phyloP scores from a whole-genome alignment of 1,140 invertebrate species.

The Cydia strobilella region DNA sequence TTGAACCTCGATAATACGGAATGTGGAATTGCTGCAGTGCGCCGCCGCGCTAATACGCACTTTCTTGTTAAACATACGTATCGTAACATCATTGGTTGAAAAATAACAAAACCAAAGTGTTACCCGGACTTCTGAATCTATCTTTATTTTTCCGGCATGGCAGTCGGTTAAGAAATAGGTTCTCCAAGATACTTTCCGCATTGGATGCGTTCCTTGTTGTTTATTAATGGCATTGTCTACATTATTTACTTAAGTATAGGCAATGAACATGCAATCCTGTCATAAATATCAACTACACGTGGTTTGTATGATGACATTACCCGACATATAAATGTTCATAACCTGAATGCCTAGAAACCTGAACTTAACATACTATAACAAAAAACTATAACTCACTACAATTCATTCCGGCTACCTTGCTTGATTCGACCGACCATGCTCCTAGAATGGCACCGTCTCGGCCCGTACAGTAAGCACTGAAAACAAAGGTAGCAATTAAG shows the following conservation, averaged over 20 bases:
- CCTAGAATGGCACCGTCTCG: constrained; percentile 77
- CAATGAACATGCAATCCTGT: background rate
- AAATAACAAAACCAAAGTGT: background rate
- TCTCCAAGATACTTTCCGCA: background rate
- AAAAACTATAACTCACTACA: constrained; percentile 78
- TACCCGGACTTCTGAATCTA: too few species aligned
- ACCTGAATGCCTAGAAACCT: background rate
- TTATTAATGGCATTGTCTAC: constrained; percentile 3
- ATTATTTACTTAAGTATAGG: background rate
- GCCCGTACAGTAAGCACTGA: constrained; percentile 80
- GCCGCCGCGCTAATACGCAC: background rate
- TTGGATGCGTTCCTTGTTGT: background rate
- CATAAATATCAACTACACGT: constrained; percentile 50
- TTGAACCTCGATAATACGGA: background rate
- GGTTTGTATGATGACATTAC: constrained; percentile 60
- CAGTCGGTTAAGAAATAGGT: background rate
- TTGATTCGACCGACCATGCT: constrained; percentile 66
- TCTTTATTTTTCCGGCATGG: background rate
- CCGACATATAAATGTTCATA: constrained; percentile 28
- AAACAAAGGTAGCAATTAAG: constrained; percentile 48
- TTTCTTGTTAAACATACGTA: too few species aligned
- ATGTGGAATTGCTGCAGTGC: constrained; percentile 2
- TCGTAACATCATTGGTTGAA: too few species aligned
- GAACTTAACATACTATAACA: constrained; percentile 24
- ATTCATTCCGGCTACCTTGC: constrained; percentile 67